Evolutionary conservation across 1,140 invertebrate species (phyloP).

Genomic region (Eufriesea mexicana): DNA sequence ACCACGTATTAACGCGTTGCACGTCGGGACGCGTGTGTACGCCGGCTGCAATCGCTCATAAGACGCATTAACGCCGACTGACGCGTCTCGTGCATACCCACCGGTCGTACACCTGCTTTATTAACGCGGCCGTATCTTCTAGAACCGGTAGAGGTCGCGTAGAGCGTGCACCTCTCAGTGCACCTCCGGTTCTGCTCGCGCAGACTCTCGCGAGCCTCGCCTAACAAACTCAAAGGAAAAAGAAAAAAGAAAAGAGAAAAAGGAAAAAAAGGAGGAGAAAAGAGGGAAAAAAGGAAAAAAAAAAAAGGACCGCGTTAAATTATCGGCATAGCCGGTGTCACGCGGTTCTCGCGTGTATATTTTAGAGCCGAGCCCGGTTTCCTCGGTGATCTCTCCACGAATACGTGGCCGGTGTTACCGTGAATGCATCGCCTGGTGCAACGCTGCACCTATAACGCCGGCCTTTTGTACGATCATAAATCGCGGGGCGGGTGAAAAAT

Average conservation of each 20-base stretch:
- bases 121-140: constrained; percentile 55
- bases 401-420: constrained; percentile 35
- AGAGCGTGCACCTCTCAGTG: not conserved
- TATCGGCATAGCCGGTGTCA: constrained; percentile 49
- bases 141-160: constrained; percentile 34
- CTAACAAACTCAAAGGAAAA: not conserved
- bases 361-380: constrained; percentile 3
- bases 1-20: constrained; percentile 46
- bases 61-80: constrained; percentile 50
- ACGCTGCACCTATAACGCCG: constrained; percentile 43
- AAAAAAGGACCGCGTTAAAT: constrained; percentile 44
- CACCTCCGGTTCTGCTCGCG: not conserved
- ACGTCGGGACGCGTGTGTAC: constrained; percentile 33
- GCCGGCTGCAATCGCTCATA: constrained; percentile 58
- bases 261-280: not conserved
- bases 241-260: too few species aligned
- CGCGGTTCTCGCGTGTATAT: constrained; percentile 24
- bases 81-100: constrained; percentile 20
- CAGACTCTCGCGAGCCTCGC: not conserved
- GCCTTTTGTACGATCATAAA: constrained; percentile 49
- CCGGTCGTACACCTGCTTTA: constrained; percentile 56
- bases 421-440: constrained; percentile 25
- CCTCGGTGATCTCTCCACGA: constrained; percentile 34
- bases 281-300: not conserved
- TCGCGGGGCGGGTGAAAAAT: constrained; percentile 33